phyloP scores from a whole-genome alignment of 2,113 vertebrate genomes.

The Reinhardtius hippoglossoides region DNA sequence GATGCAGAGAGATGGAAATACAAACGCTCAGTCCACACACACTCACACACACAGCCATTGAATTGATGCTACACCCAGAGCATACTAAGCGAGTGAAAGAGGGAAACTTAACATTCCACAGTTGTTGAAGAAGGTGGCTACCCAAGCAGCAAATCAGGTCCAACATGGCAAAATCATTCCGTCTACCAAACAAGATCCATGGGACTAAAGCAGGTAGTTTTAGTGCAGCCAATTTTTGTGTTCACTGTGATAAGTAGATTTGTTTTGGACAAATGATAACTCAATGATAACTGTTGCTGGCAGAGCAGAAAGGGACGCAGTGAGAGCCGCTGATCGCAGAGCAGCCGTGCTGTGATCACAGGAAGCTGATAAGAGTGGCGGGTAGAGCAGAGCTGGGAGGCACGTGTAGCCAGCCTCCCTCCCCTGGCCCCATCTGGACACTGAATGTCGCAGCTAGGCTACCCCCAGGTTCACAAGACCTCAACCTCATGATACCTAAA shows the following conservation, averaged over 20 bases:
- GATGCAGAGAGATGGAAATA: constrained; percentile 60
- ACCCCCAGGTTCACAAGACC: constrained; percentile 49
- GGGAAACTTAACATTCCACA: constrained; percentile 66
- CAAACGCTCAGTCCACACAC: constrained; percentile 30
- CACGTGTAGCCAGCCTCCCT: constrained; percentile 34
- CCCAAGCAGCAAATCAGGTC: constrained; percentile 9
- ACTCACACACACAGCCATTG: constrained; percentile 39
- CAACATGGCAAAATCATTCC: constrained; percentile 6
- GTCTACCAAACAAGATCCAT: not conserved
- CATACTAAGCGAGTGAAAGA: constrained; percentile 52
- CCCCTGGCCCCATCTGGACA: constrained; percentile 15
- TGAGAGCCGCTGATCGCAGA: constrained; percentile 40
- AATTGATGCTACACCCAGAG: constrained; percentile 48
- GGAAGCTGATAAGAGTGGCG: constrained; percentile 68
- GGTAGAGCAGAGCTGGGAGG: constrained; percentile 29
- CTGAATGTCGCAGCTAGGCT: constrained; percentile 27
- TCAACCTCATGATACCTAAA: constrained; percentile 67
- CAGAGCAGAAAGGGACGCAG: constrained; percentile 27
- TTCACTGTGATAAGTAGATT: constrained; percentile 36
- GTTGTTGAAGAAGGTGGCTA: constrained; percentile 33
- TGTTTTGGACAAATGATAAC: constrained; percentile 42
- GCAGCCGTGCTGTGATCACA: constrained; percentile 36
- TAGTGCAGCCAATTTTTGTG: not conserved
- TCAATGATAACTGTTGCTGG: constrained; percentile 20
- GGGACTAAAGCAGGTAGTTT: not conserved